Conservation (phyloP, 2,888 invertebrate genomes). For the Xiphydria camelus region DNA sequence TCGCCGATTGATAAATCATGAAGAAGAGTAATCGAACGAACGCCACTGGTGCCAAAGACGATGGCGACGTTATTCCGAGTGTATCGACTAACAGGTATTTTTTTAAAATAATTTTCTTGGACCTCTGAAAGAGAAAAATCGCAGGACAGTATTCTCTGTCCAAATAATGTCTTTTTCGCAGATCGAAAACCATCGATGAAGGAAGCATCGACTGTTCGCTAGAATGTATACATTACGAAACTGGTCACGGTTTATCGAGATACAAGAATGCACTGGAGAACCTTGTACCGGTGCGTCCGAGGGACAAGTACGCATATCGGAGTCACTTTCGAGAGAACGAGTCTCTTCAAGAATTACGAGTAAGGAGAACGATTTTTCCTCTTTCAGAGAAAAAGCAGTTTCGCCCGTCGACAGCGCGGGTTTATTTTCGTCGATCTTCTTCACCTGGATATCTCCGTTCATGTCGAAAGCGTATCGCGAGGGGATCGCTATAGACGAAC, state of each 20-base stretch:
- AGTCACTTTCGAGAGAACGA: not conserved
- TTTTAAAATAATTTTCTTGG: too few relatives aligned
- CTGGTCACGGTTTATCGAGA: slow-evolving; percentile 30
- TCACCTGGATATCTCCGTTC: slow-evolving; percentile 60
- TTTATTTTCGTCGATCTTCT: slow-evolving; percentile 59
- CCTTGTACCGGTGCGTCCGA: slow-evolving; percentile 43
- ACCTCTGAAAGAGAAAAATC: too few relatives aligned
- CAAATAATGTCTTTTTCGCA: too few relatives aligned
- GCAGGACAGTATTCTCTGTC: too few relatives aligned
- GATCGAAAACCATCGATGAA: too few relatives aligned
- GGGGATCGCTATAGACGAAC: slow-evolving; percentile 55
- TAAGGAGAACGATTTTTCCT: not conserved
- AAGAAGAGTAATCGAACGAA: too few relatives aligned
- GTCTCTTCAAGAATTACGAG: not conserved
- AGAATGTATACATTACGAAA: too few relatives aligned
- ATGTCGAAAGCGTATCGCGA: slow-evolving; percentile 60
- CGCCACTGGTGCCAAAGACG: too few relatives aligned
- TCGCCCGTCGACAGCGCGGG: slow-evolving; percentile 59
- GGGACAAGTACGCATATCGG: slow-evolving; percentile 30
- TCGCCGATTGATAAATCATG: too few relatives aligned
- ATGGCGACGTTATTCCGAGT: too few relatives aligned
- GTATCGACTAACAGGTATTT: too few relatives aligned
- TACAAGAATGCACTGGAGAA: slow-evolving; percentile 43
- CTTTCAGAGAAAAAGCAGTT: slow-evolving; percentile 36
- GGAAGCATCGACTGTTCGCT: too few relatives aligned